Evolutionary conservation across 1,140 invertebrate species (phyloP), one percentile per base, ranked within the genome.

Genomic region (Trichoplusia ni): DNA sequence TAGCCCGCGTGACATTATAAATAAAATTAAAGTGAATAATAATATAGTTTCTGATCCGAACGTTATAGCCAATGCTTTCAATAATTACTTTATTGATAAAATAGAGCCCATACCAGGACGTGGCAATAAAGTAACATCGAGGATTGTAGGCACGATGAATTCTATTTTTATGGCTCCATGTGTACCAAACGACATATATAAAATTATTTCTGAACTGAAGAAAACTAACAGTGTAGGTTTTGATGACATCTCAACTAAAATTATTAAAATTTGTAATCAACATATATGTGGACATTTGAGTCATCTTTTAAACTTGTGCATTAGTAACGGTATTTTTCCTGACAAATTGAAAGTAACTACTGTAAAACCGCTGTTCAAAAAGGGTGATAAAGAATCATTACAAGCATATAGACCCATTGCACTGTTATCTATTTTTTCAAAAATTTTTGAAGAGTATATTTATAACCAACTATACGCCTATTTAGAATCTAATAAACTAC

Each of bases 281-380:
- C 16, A 29, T 8, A 14, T 49, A 27, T 7, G 25, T 16, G 25
- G 25, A 18, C 11, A 29, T 49, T 21, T 49, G 7, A 31, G 38
- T 19, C 16, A 40, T 8, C 18, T 40, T 19, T 19, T 19, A 3
- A 53, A 53, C 16, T 14, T 53, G 19, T 21, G 49, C 23, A 53
- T 53, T 1, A 19, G 7, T 19, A 33, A 58, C 21, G 66, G 66
- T 7, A 35, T 59, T 2, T 68, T 63, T 29, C 66, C 60, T 7
- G 29, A 51, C 8, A 62, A 40, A 9, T 35, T 68, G 0, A 68
- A 68, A 53, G 25, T 25, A 7, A 40, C 60, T 9, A 11, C 53
- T 23, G 63, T 68, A 18, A 54, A 58, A 44, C 59, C 59, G 0
- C n/a, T 63, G 9, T 61, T 56, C 33, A 68, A 68, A 33, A 68